Conservation (phyloP, 2,797 vertebrate species). For the Lophius americanus region DNA sequence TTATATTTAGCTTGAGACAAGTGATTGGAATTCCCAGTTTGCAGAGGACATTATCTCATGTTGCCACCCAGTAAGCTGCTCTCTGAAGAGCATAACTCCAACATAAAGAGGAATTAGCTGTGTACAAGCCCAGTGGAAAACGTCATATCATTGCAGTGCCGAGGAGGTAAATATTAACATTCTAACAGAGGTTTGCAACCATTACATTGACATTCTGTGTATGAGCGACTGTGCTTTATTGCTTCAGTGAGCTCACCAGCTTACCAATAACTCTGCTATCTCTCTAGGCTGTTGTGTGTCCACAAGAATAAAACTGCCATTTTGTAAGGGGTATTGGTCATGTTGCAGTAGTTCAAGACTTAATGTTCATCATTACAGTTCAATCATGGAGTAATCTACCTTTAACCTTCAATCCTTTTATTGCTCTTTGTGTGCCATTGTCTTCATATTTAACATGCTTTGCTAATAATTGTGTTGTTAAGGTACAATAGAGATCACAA, state of each 20-base stretch:
- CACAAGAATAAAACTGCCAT: constrained; percentile 17
- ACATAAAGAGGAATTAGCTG: constrained; percentile 29
- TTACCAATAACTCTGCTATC: constrained; percentile 44
- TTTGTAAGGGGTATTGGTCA: constrained; percentile 17
- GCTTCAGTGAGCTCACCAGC: constrained; percentile 34
- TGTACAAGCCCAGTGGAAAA: constrained; percentile 65
- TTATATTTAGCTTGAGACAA: constrained; percentile 9
- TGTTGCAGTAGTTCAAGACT: background rate
- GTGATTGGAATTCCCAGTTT: constrained; percentile 14
- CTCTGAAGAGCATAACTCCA: constrained; percentile 17
- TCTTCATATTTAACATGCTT: background rate
- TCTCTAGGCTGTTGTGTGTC: constrained; percentile 17
- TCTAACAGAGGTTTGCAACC: constrained; percentile 62
- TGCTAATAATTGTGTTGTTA: background rate
- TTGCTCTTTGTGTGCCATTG: background rate
- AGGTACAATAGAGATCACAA: constrained; percentile 14
- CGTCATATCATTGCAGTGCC: constrained; percentile 49
- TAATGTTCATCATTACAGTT: constrained; percentile 1
- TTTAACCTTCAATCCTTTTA: background rate
- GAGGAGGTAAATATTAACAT: constrained; percentile 77
- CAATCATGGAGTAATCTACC: background rate
- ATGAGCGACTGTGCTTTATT: constrained; percentile 67
- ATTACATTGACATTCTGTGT: constrained; percentile 63
- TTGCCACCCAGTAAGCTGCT: constrained; percentile 5
- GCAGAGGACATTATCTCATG: background rate